Base-by-base conservation (phyloP, 2,113 vertebrate genomes). In the Rattus rattus region DNA sequence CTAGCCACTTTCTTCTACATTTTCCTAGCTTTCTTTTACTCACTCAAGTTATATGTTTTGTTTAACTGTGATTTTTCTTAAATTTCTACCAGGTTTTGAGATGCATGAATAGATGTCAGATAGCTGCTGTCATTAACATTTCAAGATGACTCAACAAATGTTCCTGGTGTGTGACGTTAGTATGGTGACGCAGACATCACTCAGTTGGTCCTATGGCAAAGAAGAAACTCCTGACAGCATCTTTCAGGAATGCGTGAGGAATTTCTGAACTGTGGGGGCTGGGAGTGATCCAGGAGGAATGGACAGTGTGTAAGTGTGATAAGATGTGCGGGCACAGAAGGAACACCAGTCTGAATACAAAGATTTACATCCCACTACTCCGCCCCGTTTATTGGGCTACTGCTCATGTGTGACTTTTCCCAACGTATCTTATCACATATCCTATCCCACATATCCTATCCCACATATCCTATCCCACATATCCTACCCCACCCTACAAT, bases 101-200 rank as follows among this genome's bases (percentile, higher is more conserved):
- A 69, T 16, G 77, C 19, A 86, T 56, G 22, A 22, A 75, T 63
- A 65, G 88, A 63, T 22, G 36, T 20, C 2, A 67, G 14, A 59
- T 20, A 69, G n/a, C n/a, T 36, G n/a, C 5, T 94, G 22, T 16
- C 76, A 96, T 79, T 69, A 61, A 84, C 52, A 20, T 90, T 95
- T 94, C 75, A 91, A 70, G 90, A 30, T 47, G 61, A 94, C 26
- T 88, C 92, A 87, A 69, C 30, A 76, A 72, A 79, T 39, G 63
- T 83, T 76, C 86, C 61, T 5, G 88, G 33, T 33, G 24, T 30
- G 81, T 24, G 17, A 17, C 26, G 1, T 86, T 72, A 85, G 52
- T 49, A 4, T 22, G 75, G 9, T 5, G 20, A 85, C 0, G 54
- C 22, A 20, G 17, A 28, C 13, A 36, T 7, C 5, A 81, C 72